Evolutionary conservation across 1,140 invertebrate genomes (phyloP).

Genomic region (Heliconius congener): DNA sequence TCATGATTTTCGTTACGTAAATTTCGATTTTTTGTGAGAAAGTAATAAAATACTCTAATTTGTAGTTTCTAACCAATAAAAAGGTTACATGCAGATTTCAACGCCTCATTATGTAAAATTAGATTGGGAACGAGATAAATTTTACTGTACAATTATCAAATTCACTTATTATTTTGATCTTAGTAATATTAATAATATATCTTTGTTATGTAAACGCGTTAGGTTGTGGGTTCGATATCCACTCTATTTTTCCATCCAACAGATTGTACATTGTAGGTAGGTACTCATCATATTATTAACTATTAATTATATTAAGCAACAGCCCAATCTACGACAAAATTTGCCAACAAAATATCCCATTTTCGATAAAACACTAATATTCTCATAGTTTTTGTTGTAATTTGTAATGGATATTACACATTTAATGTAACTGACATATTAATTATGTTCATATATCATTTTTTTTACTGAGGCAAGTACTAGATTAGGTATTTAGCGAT

Average conservation of each 20-base stretch:
- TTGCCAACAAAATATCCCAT: background rate
- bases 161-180: too few species aligned
- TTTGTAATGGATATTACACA: conserved; percentile 8
- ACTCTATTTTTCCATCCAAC: too few species aligned
- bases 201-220: too few species aligned
- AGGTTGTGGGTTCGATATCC: too few species aligned
- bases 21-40: background rate
- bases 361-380: background rate
- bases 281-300: background rate
- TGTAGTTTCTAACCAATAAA: too few species aligned
- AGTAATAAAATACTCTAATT: too few species aligned
- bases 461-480: background rate
- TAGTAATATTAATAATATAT: too few species aligned
- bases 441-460: conserved; percentile 22
- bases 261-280: too few species aligned
- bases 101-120: too few species aligned
- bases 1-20: background rate
- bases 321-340: background rate
- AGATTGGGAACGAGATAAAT: too few species aligned
- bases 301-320: background rate
- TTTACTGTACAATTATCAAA: too few species aligned
- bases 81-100: too few species aligned
- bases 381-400: conserved; percentile 10
- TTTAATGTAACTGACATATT: conserved; percentile 12
- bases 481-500: conserved; percentile 28